Percentiles rank a stretch among this genome's conserved stretches.
phyloP scores from a whole-genome alignment of 1,140 invertebrate genomes.

The Notospermus geniculatus region DNA sequence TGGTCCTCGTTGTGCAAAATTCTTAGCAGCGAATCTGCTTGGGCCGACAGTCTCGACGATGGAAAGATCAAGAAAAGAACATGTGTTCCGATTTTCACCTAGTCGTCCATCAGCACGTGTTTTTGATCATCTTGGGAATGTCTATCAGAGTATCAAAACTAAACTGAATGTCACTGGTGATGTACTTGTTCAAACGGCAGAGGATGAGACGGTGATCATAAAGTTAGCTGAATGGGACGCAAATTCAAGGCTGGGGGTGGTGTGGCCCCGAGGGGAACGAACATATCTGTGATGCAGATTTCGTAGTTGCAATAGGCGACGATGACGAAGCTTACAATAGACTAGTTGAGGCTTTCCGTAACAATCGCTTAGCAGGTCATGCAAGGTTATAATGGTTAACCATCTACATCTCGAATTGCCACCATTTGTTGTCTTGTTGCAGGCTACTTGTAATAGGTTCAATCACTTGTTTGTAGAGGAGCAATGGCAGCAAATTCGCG shows the following conservation, averaged over 20 bases:
- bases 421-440: neutral
- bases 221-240: neutral
- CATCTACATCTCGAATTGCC: neutral
- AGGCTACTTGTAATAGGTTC: neutral
- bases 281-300: neutral
- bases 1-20: neutral
- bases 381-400: neutral
- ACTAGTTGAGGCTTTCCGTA: neutral
- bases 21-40: neutral
- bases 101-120: neutral
- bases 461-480: neutral
- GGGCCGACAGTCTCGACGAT: neutral
- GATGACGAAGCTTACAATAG: neutral
- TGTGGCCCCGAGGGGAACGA: neutral
- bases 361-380: neutral
- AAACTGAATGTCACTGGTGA: neutral
- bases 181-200: neutral
- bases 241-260: neutral
- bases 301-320: neutral
- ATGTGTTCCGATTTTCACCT: neutral
- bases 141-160: neutral
- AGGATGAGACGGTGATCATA: neutral
- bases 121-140: neutral
- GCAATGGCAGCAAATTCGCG: neutral
- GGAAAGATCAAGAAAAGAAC: neutral